phyloP scores from a whole-genome alignment of 2,797 vertebrate species.

The Harpagifer antarcticus region DNA sequence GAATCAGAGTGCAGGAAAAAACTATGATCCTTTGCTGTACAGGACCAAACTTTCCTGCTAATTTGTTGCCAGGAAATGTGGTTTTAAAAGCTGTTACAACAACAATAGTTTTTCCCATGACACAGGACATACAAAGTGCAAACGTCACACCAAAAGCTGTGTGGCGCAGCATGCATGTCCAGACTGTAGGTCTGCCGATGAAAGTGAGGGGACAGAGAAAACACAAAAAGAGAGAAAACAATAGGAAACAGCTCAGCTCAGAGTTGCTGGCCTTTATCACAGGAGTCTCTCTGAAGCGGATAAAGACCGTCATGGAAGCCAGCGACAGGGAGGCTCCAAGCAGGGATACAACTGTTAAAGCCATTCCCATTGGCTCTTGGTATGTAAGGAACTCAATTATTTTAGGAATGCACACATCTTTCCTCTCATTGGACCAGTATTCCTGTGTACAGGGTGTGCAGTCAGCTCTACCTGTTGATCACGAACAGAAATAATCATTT shows the following conservation, averaged over 20 bases:
- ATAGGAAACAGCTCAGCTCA: conserved; percentile 81
- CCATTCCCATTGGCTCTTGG: conserved; percentile 78
- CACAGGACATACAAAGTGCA: conserved; percentile 84
- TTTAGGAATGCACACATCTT: conserved; percentile 79
- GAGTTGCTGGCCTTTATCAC: conserved; percentile 85
- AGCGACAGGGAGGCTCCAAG: conserved; percentile 76
- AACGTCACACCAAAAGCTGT: conserved; percentile 83
- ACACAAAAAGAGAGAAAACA: conserved; percentile 81
- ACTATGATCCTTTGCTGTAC: conserved; percentile 80
- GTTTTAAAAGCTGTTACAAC: conserved; percentile 84
- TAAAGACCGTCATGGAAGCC: conserved; percentile 67
- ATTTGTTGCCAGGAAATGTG: conserved; percentile 72
- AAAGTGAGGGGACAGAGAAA: conserved; percentile 85
- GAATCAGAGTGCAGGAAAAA: conserved; percentile 78
- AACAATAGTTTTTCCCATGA: conserved; percentile 84
- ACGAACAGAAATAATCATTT: background rate
- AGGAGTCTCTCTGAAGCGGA: conserved; percentile 77
- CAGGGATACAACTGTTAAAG: conserved; percentile 76
- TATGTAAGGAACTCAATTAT: conserved; percentile 80
- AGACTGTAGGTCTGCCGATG: conserved; percentile 76
- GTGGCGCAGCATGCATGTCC: conserved; percentile 82
- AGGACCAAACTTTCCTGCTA: conserved; percentile 74
- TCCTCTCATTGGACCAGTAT: conserved; percentile 81
- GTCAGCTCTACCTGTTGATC: conserved; percentile 73
- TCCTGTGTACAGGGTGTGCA: conserved; percentile 78